These are phyloP conservation scores for Muscicapa adusta DNA, from an alignment of 2,113 vertebrate species.

Conservation along the genomic window DNA sequence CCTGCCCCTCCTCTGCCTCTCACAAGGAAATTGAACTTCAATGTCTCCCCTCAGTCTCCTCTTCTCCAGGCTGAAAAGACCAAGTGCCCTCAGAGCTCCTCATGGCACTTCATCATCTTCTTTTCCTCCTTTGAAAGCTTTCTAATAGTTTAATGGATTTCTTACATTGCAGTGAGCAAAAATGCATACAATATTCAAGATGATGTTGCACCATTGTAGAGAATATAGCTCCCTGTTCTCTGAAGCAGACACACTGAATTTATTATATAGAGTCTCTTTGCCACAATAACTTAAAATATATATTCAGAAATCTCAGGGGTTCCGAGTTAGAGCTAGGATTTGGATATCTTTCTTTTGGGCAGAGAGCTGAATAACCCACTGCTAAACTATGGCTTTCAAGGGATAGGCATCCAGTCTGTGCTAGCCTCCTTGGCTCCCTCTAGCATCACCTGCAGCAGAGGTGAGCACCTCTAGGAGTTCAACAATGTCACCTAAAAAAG, in stretches of 20 bases:
- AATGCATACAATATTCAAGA: background rate
- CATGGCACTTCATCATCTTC: background rate
- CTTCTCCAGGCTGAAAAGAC: background rate
- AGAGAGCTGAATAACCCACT: background rate
- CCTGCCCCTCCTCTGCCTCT: background rate
- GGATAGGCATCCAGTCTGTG: background rate
- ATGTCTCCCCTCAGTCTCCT: background rate
- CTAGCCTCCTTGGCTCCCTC: rapidly evolving
- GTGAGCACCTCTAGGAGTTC: background rate
- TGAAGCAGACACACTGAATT: rapidly evolving
- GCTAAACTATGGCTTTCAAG: background rate
- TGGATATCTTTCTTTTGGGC: background rate
- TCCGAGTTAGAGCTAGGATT: background rate
- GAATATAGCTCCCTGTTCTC: background rate
- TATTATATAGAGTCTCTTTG: background rate
- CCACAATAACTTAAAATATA: background rate
- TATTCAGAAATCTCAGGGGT: background rate
- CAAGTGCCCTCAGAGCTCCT: background rate
- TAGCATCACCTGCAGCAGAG: background rate
- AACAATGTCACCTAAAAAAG: background rate
- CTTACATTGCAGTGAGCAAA: background rate
- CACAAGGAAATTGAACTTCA: background rate
- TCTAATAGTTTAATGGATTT: background rate
- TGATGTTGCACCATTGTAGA: too few relatives aligned
- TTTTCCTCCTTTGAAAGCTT: background rate